Evolutionary conservation across 1,140 invertebrate genomes (phyloP), one percentile per base, ranked within the genome.

Genomic region (Drosophila chauvacae): DNA sequence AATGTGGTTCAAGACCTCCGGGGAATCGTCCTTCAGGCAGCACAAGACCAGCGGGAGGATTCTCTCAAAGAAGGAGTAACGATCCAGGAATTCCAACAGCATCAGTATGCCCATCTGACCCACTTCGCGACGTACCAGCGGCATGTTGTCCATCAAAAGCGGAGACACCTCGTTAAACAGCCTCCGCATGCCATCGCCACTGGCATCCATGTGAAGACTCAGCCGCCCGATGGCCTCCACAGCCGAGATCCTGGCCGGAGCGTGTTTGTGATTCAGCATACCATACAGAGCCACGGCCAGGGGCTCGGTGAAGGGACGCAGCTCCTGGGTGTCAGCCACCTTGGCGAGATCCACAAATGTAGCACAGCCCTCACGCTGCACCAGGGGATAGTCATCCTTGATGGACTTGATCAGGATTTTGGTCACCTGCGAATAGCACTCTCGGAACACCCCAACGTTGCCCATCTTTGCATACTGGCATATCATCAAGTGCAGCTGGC

Each of bases 211-310:
- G 90, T 60, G 95, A 93, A 92, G 51, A 18, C 69, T 77, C 6
- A 92, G 44, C 4, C 91, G 93, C 94, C 95, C 96, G 60, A 98
- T 95, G 39, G 96, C 95, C 91, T 94, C 94, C 28, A 98, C 93
- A 23, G 96, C 95, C 41, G 95, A 93, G 7, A 96, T 94, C 74
- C 97, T 93, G 45, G 98, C 95, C 93, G 94, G 95, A 51, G 95
- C 96, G 92, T 97, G 97, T 82, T 97, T 96, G 92, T 98, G 97
- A 50, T 94, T 93, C 72, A 97, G 94, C 87, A 96, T 95, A 28
- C 92, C 92, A 18, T 97, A 85, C 0, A 97, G 92, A 13, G 97
- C 96, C 80, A 95, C 95, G 0, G 97, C 94, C 57, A 97, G 93
- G 44, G 92, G 93, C 76, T 97, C 96, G 0, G 95, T 95, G 73